Evolutionary conservation across 37 sponge, comb jelly and placozoan species (phyloP), one percentile per base, ranked within the genome.

Genomic region (Geodia barretti): DNA sequence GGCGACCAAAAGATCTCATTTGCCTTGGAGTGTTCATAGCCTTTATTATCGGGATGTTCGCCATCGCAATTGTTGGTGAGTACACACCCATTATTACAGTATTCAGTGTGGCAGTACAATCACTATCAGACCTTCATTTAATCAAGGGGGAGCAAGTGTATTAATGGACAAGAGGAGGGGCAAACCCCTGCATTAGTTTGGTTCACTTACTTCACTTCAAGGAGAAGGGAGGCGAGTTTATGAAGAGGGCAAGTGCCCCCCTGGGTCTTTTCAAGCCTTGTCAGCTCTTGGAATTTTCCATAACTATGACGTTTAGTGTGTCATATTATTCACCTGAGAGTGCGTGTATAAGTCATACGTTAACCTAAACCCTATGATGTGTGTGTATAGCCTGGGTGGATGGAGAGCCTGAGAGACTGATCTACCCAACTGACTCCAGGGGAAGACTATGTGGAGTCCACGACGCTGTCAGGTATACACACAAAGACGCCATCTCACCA

Each of bases 1-100:
- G 98, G 73, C 74, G 93, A 35, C 98, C 97, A 11, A 96, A 91
- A 30, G 99, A 98, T 62, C 72, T 98, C 32, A 79, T 91, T 11
- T 95, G 96, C 64, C 78, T 96, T 21, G 39, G 80, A 62, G 41
- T 96, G 5, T 98, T 98, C 87, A n/a, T 92, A 25, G 76, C 85
- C 14, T 98, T 90, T 77, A 81, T 93, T n/a, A 75, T 74, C 31
- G 85, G 88, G 24, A 81, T 91, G 87, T 42, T 91, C 3, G 88
- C 68, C 40, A 76, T 96, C 36, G 97, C 75, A 24, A 35, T 93
- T 2, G 93, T 82, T 54, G 77, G 95, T 95, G 71, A 78, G 95
- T 86, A n/a, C n/a, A n/a, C n/a, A n/a, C n/a, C n/a, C n/a, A n/a
- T n/a, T n/a, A n/a, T n/a, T n/a, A n/a, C n/a, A n/a, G n/a, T n/a